Base-by-base conservation (phyloP, 2,888 invertebrate genomes). In the Subacronicta megacephala region DNA sequence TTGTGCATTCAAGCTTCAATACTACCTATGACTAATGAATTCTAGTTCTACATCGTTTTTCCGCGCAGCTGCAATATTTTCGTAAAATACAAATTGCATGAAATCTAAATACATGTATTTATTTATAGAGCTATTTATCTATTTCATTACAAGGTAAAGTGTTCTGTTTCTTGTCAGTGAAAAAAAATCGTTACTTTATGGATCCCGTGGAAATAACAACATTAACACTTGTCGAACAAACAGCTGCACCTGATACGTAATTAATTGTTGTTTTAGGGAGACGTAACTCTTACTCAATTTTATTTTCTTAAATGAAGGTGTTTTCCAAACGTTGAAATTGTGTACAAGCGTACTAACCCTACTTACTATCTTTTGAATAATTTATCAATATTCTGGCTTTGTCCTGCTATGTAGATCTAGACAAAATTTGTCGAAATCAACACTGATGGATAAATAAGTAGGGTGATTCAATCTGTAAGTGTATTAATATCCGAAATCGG, bases 141-240 rank as follows among this genome's bases (percentile, higher is more conserved):
- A 42, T 47, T 56, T 57, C 58, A 65, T 51, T 57, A 47, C 53
- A 50, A 46, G 40, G 41, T 60, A 49, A 60, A 68, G 42, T 56
- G 55, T 31, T 64, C 58, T 62, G 61, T 60, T 59, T 62, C 52
- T 33, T 58, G 59, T 68, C 62, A 43, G 58, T 42, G 37, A 35
- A 50, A 72, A 72, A 53, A 64, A 62, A 72, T 47, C 51, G 49
- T 57, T 46, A 36, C 59, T 62, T 75, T 62, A 72, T 72, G 37
- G 47, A 54, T 55, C 44, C 44, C 51, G 52, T 45, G 26, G 44
- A 60, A 54, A 59, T 46, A 55, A 31, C 54, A 47, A 57, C 50
- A 73, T 66, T 63, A 72, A 60, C 58, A 56, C 44, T 41, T 45
- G 52, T 23, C 52, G 57, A 46, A 60, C 20, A 36, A 42, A 45